These are phyloP conservation scores for Stegophylla sp. DNA, from an alignment of 2,888 invertebrate genomes.

Conservation along the genomic window DNA sequence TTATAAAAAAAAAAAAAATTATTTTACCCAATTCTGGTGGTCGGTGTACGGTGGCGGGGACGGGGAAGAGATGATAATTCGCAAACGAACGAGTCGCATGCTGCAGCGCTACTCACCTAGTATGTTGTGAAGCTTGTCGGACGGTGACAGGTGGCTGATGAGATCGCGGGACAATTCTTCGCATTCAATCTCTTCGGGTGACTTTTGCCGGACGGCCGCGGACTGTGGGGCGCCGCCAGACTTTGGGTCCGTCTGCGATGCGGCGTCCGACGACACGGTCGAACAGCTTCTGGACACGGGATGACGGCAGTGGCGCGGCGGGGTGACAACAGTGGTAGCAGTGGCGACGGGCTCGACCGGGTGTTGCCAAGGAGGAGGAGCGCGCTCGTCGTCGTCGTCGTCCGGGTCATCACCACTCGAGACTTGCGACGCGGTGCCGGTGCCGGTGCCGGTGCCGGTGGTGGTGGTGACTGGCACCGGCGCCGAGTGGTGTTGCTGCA, in stretches of 20 bases:
- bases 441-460: not conserved
- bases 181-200: slow-evolving; percentile 80
- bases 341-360: not conserved
- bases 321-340: not conserved
- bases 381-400: slow-evolving; percentile 38
- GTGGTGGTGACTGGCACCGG: not conserved
- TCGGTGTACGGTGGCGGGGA: too few species aligned
- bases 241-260: slow-evolving; percentile 68
- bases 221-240: slow-evolving; percentile 63
- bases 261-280: slow-evolving; percentile 70
- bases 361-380: slow-evolving; percentile 23
- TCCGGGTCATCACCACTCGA: too few species aligned
- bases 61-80: too few species aligned
- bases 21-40: too few species aligned
- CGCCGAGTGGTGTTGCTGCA: slow-evolving; percentile 23
- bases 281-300: slow-evolving; percentile 70
- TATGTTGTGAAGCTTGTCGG: slow-evolving; percentile 74
- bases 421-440: not conserved
- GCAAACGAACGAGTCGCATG: too few species aligned
- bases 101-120: slow-evolving; percentile 67
- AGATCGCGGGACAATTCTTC: slow-evolving; percentile 74
- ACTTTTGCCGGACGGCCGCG: slow-evolving; percentile 69
- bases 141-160: slow-evolving; percentile 70
- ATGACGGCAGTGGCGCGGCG: not conserved
- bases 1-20: too few species aligned